Evolutionary conservation across 2,888 invertebrate species (phyloP).

Genomic region (Troides helena): DNA sequence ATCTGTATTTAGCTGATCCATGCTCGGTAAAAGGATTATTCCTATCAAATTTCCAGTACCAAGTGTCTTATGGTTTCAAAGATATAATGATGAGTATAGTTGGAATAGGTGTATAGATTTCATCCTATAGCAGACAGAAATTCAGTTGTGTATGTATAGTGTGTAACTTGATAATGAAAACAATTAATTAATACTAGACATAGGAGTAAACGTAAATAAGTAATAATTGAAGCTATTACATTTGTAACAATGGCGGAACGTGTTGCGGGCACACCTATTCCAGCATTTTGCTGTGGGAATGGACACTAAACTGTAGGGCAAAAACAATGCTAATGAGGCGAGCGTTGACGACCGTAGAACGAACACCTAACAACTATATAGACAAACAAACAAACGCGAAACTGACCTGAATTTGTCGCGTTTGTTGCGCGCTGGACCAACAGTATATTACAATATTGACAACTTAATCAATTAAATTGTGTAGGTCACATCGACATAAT

Average conservation of each 20-base stretch:
- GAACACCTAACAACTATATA: conserved; percentile 6
- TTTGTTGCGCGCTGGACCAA: conserved; percentile 5
- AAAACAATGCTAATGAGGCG: conserved; percentile 30
- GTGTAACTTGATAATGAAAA: background rate
- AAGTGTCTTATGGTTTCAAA: no score
- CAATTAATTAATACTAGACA: background rate
- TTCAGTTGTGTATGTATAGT: background rate
- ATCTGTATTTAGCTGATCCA: no score
- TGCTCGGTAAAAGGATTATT: no score
- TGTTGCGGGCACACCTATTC: conserved; percentile 10
- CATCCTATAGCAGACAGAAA: no score
- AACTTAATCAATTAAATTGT: background rate
- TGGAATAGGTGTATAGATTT: no score
- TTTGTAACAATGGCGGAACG: background rate
- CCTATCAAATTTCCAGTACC: no score
- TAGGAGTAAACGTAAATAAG: background rate
- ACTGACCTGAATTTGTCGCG: conserved; percentile 15
- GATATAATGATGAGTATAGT: no score
- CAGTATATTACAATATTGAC: background rate
- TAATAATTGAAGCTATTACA: background rate
- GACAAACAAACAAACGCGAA: conserved; percentile 26
- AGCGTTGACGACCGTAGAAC: conserved; percentile 26
- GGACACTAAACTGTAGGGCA: conserved; percentile 8
- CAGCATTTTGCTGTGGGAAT: conserved; percentile 20
- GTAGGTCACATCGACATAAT: no score